Base-by-base conservation (phyloP, 2,113 vertebrate genomes). In the Natator depressus region DNA sequence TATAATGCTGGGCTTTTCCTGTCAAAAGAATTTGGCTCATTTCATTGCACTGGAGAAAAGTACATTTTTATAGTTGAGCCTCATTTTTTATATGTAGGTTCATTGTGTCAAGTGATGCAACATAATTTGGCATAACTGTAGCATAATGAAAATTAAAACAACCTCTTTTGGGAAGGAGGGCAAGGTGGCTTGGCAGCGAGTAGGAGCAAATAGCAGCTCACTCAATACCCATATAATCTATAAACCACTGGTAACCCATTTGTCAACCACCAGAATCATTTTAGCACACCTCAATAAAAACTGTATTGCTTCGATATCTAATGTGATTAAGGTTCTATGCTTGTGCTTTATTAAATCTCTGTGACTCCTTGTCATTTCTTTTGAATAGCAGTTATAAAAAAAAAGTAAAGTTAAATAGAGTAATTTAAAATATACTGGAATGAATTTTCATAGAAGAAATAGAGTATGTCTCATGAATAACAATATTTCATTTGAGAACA, bases 341-440 rank as follows among this genome's bases (percentile, higher is more conserved):
- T 86, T 57, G 49, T 69, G 84, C 47, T 95, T 96, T 91, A 94
- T 97, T 89, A 98, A 95, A 94, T 89, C 31, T 62, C 47, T 84
- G 25, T 83, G 27, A 22, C 49, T 93, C 65, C 9, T 91, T 96
- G 42, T 92, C 1, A 75, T 95, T 90, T 97, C 50, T 46, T 91
- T 86, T 92, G 78, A 96, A 79, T 12, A 91, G 17, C 0, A 1
- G 3, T 76, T 90, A 62, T 31, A 17, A n/a, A 84, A 75, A 75
- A 51, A 49, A 75, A 25, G 8, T 22, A 80, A 42, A 72, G 65
- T 88, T 11, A 88, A 84, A 86, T 5, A 80, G 65, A 75, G 80
- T 82, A 72, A 82, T 93, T 96, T 94, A 90, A 96, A 95, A 95
- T 42, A 65, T 54, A 16, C 13, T 90, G 6, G n/a, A 94, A 96